These are phyloP conservation scores for Zaprionus taronus DNA, from an alignment of 1,140 invertebrate species.

Conservation along the genomic window DNA sequence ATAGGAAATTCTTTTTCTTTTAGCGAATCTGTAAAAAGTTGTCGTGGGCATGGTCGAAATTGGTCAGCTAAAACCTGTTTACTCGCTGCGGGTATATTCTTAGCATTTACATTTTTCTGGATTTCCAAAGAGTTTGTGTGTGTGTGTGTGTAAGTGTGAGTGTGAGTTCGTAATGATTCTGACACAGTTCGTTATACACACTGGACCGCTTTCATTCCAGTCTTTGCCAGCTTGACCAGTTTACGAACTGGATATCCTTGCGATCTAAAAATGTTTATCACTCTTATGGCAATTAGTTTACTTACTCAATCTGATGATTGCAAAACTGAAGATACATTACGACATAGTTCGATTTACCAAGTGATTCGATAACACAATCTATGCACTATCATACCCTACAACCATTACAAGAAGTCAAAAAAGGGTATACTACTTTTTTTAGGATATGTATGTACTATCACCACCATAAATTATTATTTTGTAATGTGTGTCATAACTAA, in stretches of 20 bases:
- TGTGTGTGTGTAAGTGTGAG: not conserved
- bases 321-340: constrained; percentile 4
- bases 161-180: constrained; percentile 37
- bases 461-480: too few species aligned
- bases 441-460: too few species aligned
- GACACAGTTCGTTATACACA: constrained; percentile 45
- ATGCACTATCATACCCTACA: too few species aligned
- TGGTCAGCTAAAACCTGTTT: constrained; percentile 44
- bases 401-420: too few species aligned
- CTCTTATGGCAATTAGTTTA: not conserved
- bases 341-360: not conserved
- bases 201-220: constrained; percentile 51
- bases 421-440: too few species aligned
- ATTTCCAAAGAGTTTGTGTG: not conserved
- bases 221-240: constrained; percentile 45
- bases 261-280: not conserved
- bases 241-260: constrained; percentile 58
- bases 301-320: not conserved
- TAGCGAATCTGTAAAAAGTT: constrained; percentile 31
- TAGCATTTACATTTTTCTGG: constrained; percentile 33
- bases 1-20: constrained; percentile 20
- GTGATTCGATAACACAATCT: not conserved
- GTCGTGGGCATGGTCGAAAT: constrained; percentile 33
- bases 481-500: too few species aligned
- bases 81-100: constrained; percentile 27